Evolutionary conservation across 2,113 vertebrate species (phyloP), one percentile per base, ranked within the genome.

Genomic region (Coturnix japonica): DNA sequence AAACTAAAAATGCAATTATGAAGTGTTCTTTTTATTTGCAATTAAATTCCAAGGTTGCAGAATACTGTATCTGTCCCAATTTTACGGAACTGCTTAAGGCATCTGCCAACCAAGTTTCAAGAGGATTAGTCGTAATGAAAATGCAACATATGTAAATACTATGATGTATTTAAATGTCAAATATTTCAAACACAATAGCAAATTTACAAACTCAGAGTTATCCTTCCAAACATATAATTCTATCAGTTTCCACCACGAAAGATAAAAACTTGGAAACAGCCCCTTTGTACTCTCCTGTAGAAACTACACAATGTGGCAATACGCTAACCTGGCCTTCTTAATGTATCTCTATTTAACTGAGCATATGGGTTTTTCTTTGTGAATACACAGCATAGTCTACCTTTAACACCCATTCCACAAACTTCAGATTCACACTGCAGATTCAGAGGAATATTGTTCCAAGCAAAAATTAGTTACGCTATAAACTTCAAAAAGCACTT

Each of bases 71-170:
- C 78, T 94, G 95, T 92, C 95, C 95, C 89, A 95, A 85, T 96
- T 96, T 92, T 92, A 85, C 76, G 80, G 75, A 93, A 95, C 87
- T 91, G 96, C 96, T 96, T 94, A 94, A 94, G 92, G 95, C 96
- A 95, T 96, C 78, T 96, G 95, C 84, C 92, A 96, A 94, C 78
- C 92, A 96, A 96, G 81, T 96, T 96, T 95, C 95, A 96, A 95
- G 94, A 93, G 91, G 94, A 96, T 96, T 96, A 96, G 72, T 81
- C 77, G 53, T 94, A 95, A 96, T 96, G 95, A 96, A 96, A 96
- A 96, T 96, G 95, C 96, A 96, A 94, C 88, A 93, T 95, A 96
- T 96, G 94, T 96, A 96, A 96, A 96, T 96, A 96, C 46, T 93
- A 66, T n/a, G 78, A 87, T 1, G 0, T 93, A 94, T 70, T 93